A percentile compares a stretch with the other conserved stretches of the same genome.
Conservation (phyloP, 2,113 vertebrate genomes). For the Numida meleagris region DNA sequence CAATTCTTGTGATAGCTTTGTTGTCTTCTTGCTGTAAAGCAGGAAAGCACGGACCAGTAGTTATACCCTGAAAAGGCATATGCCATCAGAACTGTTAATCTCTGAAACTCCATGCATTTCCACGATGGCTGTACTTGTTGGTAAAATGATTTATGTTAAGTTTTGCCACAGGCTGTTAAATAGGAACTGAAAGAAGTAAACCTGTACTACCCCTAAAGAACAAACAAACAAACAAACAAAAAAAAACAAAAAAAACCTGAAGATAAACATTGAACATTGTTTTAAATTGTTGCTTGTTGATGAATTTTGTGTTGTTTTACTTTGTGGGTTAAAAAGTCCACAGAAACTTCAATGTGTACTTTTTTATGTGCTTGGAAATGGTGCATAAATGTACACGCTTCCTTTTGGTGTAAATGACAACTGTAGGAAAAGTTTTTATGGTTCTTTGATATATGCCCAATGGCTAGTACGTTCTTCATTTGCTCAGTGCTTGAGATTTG, state of each 20-base stretch:
- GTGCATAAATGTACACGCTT: slow-evolving; percentile 70
- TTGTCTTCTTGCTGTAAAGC: slow-evolving; percentile 68
- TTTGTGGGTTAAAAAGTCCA: slow-evolving; percentile 36
- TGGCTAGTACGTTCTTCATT: slow-evolving; percentile 63
- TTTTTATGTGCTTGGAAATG: slow-evolving; percentile 79
- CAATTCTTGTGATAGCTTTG: slow-evolving; percentile 59
- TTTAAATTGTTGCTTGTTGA: slow-evolving; percentile 69
- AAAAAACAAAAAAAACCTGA: slow-evolving; percentile 14
- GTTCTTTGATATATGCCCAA: slow-evolving; percentile 67
- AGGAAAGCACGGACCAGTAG: slow-evolving; percentile 57
- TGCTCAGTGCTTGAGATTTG: slow-evolving; percentile 64
- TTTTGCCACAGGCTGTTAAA: slow-evolving; percentile 71
- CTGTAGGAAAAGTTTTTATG: slow-evolving; percentile 57
- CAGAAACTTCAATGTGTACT: slow-evolving; percentile 58
- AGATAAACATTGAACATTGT: slow-evolving; percentile 67
- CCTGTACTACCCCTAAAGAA: slow-evolving; percentile 31
- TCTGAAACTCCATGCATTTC: slow-evolving; percentile 70
- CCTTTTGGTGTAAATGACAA: slow-evolving; percentile 69
- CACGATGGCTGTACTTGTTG: slow-evolving; percentile 68
- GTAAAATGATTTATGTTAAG: slow-evolving; percentile 68
- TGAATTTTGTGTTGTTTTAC: slow-evolving; percentile 74
- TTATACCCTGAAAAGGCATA: slow-evolving; percentile 58
- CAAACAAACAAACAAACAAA: neutral
- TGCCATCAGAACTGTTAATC: slow-evolving; percentile 60
- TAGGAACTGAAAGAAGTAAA: slow-evolving; percentile 59